These are phyloP conservation scores for Drosophila limbata DNA, from an alignment of 2,888 invertebrate species.

Conservation along the genomic window DNA sequence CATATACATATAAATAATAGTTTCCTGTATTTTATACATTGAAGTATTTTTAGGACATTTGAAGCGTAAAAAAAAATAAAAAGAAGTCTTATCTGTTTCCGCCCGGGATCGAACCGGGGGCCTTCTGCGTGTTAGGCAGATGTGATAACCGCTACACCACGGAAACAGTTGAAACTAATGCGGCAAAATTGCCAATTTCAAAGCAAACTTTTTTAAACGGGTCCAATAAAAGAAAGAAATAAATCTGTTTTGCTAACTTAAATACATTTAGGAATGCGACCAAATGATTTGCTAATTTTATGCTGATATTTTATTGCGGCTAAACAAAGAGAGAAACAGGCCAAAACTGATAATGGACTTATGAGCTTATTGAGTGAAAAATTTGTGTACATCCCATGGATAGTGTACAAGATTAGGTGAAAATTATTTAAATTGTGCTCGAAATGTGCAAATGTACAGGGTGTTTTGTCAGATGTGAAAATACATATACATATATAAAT, in stretches of 20 bases:
- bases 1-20: no score
- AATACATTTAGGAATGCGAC: conserved; percentile 50
- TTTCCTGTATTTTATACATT: no score
- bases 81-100: conserved; percentile 52
- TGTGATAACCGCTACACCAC: conserved; percentile 86
- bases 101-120: conserved; percentile 86
- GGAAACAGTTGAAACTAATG: conserved; percentile 71
- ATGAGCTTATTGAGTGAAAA: conserved; percentile 49
- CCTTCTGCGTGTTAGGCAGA: conserved; percentile 86
- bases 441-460: not conserved
- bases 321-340: conserved; percentile 31
- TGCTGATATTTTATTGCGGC: conserved; percentile 35
- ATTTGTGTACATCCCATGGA: conserved; percentile 38
- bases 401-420: conserved; percentile 8
- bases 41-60: not conserved
- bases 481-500: conserved; percentile 5
- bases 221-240: conserved; percentile 34
- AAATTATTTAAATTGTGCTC: conserved; percentile 23
- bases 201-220: not conserved
- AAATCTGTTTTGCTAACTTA: conserved; percentile 50
- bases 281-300: conserved; percentile 42
- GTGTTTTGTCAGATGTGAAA: not conserved
- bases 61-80: not conserved
- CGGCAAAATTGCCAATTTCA: conserved; percentile 29
- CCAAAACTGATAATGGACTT: conserved; percentile 50